Percentiles rank a stretch among this genome's conserved stretches.
Conservation (phyloP, 53 echinoderm and acorn worm genomes). For the Echinarachnius parma region DNA sequence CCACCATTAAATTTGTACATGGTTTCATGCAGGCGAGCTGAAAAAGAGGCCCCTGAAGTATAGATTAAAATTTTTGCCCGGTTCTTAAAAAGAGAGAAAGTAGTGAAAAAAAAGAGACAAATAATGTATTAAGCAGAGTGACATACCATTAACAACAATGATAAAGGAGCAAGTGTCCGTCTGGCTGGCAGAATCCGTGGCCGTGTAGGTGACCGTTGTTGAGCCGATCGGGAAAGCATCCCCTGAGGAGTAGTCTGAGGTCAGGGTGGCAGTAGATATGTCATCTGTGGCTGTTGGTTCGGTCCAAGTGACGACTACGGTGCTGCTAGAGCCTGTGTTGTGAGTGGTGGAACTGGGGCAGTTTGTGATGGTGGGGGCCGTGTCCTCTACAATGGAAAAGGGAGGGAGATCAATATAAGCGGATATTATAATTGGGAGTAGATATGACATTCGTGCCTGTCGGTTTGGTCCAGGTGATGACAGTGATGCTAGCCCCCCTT, state of each 20-base stretch:
- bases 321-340: conserved; percentile 1
- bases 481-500: no score
- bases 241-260: conserved; percentile 27
- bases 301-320: conserved; percentile 23
- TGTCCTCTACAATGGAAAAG: conserved; percentile 10
- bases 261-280: not conserved
- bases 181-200: conserved; percentile 39
- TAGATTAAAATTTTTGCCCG: no score
- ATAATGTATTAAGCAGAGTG: not conserved
- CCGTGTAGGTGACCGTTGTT: conserved; percentile 50
- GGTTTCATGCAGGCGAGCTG: no score
- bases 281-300: conserved; percentile 27
- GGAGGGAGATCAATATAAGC: not conserved
- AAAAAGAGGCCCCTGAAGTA: no score
- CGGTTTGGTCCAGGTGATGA: no score
- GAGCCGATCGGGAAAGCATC: conserved; percentile 49
- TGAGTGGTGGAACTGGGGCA: conserved; percentile 7
- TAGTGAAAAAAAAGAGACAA: not conserved
- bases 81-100: no score
- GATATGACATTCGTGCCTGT: no score
- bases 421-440: no score
- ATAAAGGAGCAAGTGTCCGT: conserved; percentile 35
- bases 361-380: not conserved
- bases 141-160: conserved; percentile 40
- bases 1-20: no score